Evolutionary conservation across 2,888 invertebrate species (phyloP), one percentile per base, ranked within the genome.

Genomic region (Thelaira solivaga): DNA sequence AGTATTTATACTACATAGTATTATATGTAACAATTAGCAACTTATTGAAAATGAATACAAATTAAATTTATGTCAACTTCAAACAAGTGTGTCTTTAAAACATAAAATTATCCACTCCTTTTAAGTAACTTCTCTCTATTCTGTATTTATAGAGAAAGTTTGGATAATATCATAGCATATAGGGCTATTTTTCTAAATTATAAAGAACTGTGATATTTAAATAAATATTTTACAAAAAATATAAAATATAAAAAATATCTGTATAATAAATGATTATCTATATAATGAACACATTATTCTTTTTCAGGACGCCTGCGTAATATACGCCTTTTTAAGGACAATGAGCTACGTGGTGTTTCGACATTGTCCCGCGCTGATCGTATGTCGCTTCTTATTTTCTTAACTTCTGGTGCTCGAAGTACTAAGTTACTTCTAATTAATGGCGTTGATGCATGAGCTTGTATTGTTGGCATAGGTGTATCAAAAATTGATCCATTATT

Each of bases 261-360:
- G n/a, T n/a, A n/a, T n/a, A n/a, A n/a, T n/a, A 6, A 0, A 36
- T 7, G 4, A 22, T 31, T 45, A 16, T 6, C 10, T 20, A 36
- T 16, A 18, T 10, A 13, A 0, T 55, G n/a, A n/a, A n/a, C n/a
- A n/a, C 11, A 31, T 10, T 26, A 51, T 16, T 39, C 2, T 34
- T 59, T 43, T 49, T 43, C 22, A 7, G 8, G 4, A 2, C 6
- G 18, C 1, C 36, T 36, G 2, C 6, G 11, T n/a, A 67, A 45
- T 61, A 22, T 43, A 36, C 67, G 67, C 10, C 43, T 67, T 62
- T 53, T 67, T 0, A 6, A 8, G 1, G 65, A 10, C n/a, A 62
- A 57, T 22, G 73, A 68, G 11, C 68, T 72, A 2, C 77, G 77
- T 1, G 77, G 77, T 8, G 77, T 77, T 2, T 24, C 62, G 4